Evolutionary conservation across 2,797 vertebrate genomes (phyloP), one percentile per base, ranked within the genome.

Genomic region (Siniperca undulata): DNA sequence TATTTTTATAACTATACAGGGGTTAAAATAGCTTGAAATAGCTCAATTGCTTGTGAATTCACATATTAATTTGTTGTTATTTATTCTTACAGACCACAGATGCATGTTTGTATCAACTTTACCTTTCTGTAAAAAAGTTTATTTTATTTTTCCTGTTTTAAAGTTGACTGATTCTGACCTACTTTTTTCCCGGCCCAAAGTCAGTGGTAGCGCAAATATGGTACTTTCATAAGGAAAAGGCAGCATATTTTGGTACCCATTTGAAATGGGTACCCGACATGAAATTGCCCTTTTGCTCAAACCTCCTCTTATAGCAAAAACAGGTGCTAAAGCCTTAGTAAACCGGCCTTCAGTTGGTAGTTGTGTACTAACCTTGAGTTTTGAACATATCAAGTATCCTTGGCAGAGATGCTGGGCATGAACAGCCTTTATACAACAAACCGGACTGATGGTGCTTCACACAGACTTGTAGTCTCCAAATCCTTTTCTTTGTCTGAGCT

Each of bases 401-500:
- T 76, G 75, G 59, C 66, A 40, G 44, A 65, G 52, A 68, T 65
- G 61, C 69, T 50, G 34, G 55, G 64, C 55, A 30, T 34, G 44
- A 85, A 44, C 70, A 74, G 75, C 52, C 44, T 59, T 70, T 24
- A 61, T 59, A 83, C 83, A 77, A 66, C 85, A 74, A 77, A 84
- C 58, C 64, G 73, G 78, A 85, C 46, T 77, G 78, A 87, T 75
- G 85, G 53, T 76, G 78, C 77, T 42, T 30, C 78, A 53, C 61
- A 50, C 50, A 46, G 72, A 50, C 82, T 77, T 74, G 74, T 77
- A 20, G 74, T 77, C 82, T 84, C 61, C 68, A 66, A 80, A 85
- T 81, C 78, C 81, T 78, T 88, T 82, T 81, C 77, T 89, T 79
- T 83, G 82, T 65, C 59, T 79, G 76, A 81, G 84, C 85, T 89